Evolutionary conservation across 1,140 invertebrate species (phyloP).

Genomic region (Drosophila ercepeae): DNA sequence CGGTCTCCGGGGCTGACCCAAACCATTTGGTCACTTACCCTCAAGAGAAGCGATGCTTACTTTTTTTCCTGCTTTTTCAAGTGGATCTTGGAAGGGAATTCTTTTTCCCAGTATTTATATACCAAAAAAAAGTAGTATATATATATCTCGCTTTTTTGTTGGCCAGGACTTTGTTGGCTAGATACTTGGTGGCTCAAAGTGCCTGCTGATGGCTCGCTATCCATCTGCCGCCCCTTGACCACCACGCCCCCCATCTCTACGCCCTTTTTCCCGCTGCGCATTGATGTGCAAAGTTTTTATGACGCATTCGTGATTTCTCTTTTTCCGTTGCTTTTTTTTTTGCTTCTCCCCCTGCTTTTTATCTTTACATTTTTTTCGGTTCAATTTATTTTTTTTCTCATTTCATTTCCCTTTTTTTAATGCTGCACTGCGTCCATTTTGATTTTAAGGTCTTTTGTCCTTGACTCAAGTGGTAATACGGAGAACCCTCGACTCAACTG

Average conservation of each 20-base stretch:
- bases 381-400: slow-evolving; percentile 21
- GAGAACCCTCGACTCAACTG: slow-evolving; percentile 25
- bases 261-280: slow-evolving; percentile 33
- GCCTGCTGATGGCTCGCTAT: slow-evolving; percentile 59
- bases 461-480: slow-evolving; percentile 60
- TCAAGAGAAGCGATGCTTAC: slow-evolving; percentile 2
- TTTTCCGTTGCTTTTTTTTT: slow-evolving; percentile 31
- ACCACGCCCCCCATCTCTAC: slow-evolving; percentile 1
- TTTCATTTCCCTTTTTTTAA: slow-evolving; percentile 37
- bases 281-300: slow-evolving; percentile 79
- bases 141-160: slow-evolving; percentile 11
- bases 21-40: slow-evolving; percentile 41
- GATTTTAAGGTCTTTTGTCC: slow-evolving; percentile 66
- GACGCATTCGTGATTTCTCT: slow-evolving; percentile 76
- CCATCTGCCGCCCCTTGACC: slow-evolving; percentile 23
- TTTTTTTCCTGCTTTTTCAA: slow-evolving; percentile 63
- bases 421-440: slow-evolving; percentile 73
- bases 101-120: slow-evolving; percentile 46
- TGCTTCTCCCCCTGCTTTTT: slow-evolving; percentile 13
- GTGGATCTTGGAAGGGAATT: slow-evolving; percentile 47
- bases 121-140: slow-evolving; percentile 3
- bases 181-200: slow-evolving; percentile 49
- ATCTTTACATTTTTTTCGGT: slow-evolving; percentile 18
- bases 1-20: slow-evolving; percentile 26
- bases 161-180: slow-evolving; percentile 59